Percentiles rank a stretch among this genome's conserved stretches.
Conservation (phyloP, 2,797 vertebrate genomes). For the Ctenopoma multispine region DNA sequence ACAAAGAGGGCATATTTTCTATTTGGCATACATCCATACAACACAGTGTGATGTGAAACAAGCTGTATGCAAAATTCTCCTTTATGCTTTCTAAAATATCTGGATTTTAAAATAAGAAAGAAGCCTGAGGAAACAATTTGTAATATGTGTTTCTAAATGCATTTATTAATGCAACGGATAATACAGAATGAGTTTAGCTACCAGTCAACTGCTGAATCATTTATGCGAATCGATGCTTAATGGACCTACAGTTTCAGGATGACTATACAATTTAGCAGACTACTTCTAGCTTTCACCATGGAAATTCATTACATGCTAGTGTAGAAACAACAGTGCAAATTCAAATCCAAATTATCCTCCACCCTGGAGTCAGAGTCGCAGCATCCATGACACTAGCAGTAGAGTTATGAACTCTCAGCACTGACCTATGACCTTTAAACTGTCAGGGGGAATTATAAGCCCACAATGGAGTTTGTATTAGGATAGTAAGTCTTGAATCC, state of each 20-base stretch:
- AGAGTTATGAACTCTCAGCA: conserved; percentile 42
- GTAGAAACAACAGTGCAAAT: background rate
- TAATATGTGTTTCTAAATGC: conserved; percentile 21
- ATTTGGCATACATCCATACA: conserved; percentile 58
- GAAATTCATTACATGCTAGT: background rate
- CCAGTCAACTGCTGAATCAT: conserved; percentile 63
- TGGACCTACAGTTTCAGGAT: conserved; percentile 44
- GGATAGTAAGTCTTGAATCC: conserved; percentile 34
- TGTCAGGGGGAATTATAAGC: conserved; percentile 37
- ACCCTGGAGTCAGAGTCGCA: conserved; percentile 17
- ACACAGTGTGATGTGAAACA: conserved; percentile 40
- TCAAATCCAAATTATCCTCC: conserved; percentile 8
- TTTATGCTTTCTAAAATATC: conserved; percentile 31
- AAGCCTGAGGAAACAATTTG: conserved; percentile 27
- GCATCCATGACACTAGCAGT: conserved; percentile 10
- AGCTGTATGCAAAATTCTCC: conserved; percentile 21
- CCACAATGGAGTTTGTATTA: conserved; percentile 43
- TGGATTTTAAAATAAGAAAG: conserved; percentile 33
- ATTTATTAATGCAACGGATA: conserved; percentile 52
- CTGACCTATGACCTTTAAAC: conserved; percentile 47
- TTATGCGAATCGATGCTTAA: conserved; percentile 47
- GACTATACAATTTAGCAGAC: conserved; percentile 59
- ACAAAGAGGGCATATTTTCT: conserved; percentile 61
- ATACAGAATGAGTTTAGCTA: conserved; percentile 22
- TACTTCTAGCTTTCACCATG: conserved; percentile 27